phyloP scores from a whole-genome alignment of 2,888 invertebrate species.

The Magallana nippona region DNA sequence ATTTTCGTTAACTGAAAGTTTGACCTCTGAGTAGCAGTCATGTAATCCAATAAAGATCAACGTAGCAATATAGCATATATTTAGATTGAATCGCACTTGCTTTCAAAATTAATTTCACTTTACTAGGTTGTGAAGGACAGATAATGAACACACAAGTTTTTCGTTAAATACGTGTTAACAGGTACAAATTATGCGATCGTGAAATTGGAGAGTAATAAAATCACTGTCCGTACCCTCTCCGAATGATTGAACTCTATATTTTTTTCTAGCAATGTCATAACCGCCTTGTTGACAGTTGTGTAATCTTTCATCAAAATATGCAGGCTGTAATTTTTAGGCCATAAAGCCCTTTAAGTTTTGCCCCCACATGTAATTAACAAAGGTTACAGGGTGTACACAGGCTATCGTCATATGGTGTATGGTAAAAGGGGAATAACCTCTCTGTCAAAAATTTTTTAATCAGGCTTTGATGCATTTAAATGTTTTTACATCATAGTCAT shows the following conservation, averaged over 20 bases:
- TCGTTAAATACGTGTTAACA: constrained; percentile 27
- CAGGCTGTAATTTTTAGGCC: constrained; percentile 25
- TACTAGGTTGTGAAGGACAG: background rate
- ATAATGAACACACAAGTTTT: constrained; percentile 18
- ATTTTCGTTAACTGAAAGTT: too few relatives aligned
- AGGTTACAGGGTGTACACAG: constrained; percentile 4
- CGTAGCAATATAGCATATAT: background rate
- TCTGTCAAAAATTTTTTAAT: background rate
- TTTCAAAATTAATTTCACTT: constrained; percentile 10
- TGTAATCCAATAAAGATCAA: constrained; percentile 1
- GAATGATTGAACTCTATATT: background rate
- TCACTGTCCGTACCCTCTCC: background rate
- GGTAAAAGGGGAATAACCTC: constrained; percentile 21
- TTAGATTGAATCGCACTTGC: background rate
- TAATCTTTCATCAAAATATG: constrained; percentile 27
- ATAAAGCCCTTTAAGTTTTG: background rate
- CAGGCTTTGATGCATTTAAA: too few relatives aligned
- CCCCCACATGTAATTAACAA: constrained; percentile 8
- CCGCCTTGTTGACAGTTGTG: constrained; percentile 28
- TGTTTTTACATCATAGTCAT: too few relatives aligned
- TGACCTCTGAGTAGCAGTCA: background rate
- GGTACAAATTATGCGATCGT: constrained; percentile 24
- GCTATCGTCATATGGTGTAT: background rate
- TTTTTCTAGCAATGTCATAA: constrained; percentile 16
- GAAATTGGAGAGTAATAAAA: constrained; percentile 16